Base-by-base conservation (phyloP, 2,888 invertebrate genomes). In the Tachystola acroxantha region DNA sequence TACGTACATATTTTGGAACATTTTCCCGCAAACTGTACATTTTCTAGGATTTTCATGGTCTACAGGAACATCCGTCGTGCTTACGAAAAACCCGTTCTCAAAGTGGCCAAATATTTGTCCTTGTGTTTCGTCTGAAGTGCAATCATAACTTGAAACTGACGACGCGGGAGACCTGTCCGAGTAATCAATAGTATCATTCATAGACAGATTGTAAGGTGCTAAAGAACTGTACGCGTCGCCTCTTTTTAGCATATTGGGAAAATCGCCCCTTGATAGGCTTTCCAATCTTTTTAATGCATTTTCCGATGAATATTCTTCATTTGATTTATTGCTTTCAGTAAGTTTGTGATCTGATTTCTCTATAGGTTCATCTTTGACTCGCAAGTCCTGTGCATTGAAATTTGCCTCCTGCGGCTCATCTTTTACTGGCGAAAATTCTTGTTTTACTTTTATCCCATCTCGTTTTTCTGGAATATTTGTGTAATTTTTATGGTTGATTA, bases 1-100 rank as follows among this genome's bases (percentile, higher is more conserved):
- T 33, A 95, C 94, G 67, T 96, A 97, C 58, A 96, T 94, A 66
- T 96, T 98, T 74, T 95, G 96, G 76, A 97, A 98, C 62, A 94
- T 90, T 79, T 97, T 96, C 5, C 95, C 96, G 72, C 98, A 98
- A 20, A 95, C 95, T 2, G 95, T 92, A 76, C 98, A 98, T 54
- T 94, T 92, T 24, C 95, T 88, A 0, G 97, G 97, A 73, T 97
- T 96, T 52, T 97, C 96, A 63, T 94, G 93, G 68, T 97, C 96
- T 39, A 96, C 91, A 22, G 97, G 97, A 37, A 97, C 94, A 60
- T 97, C 96, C 56, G 91, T 90, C 7, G 92, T 92, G 39, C 75
- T 84, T 39, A 93, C 89, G 60, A 93, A 92, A 39, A 91, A 91
- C 1, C 93, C 93, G 61, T 91, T 92, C 53, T 93, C 92, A 57